These are phyloP conservation scores for Alitta virens DNA, from an alignment of 2,888 invertebrate genomes.

Conservation along the genomic window DNA sequence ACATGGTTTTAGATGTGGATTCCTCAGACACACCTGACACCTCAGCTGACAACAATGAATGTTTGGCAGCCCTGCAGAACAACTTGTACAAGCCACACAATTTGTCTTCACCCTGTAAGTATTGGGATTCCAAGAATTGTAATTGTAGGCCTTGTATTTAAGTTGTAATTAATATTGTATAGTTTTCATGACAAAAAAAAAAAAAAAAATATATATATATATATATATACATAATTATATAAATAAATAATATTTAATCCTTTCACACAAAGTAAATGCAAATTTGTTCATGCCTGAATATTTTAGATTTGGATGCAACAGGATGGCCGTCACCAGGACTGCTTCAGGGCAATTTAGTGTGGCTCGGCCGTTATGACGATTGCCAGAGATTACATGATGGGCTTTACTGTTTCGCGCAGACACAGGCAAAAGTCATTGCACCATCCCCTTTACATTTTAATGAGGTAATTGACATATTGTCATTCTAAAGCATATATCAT, in stretches of 20 bases:
- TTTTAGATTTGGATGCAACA: slow-evolving; percentile 9
- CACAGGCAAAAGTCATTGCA: neutral
- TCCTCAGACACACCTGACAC: neutral
- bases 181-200: no score
- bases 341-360: neutral
- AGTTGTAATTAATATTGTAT: no score
- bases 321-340: neutral
- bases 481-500: neutral
- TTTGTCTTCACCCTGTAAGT: neutral
- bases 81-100: neutral
- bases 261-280: no score
- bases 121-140: no score
- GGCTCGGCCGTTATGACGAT: slow-evolving; percentile 6
- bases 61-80: neutral
- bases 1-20: no score
- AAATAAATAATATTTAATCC: no score
- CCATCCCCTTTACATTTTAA: neutral
- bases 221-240: no score
- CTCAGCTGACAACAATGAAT: neutral
- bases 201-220: no score
- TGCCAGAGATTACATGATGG: neutral
- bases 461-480: neutral
- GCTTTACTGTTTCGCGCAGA: slow-evolving; percentile 4
- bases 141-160: no score
- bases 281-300: no score